Percentiles rank a stretch among this genome's conserved stretches.
Evolutionary conservation across 2,888 invertebrate genomes (phyloP).

Genomic region (Isoperla grammatica): DNA sequence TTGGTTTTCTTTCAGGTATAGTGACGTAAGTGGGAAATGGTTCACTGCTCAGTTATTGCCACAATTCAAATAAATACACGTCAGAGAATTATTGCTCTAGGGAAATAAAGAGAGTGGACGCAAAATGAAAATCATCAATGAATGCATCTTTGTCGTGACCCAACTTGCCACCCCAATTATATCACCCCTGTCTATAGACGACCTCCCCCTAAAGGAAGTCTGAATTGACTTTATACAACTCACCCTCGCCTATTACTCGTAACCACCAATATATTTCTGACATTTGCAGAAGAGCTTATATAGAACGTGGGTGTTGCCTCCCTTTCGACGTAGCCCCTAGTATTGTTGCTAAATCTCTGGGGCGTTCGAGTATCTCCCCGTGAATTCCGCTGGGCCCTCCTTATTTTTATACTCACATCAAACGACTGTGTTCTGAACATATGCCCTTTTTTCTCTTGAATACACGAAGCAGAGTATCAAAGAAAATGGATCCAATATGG

Average conservation of each 20-base stretch:
- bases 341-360: constrained; percentile 25
- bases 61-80: constrained; percentile 8
- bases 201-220: constrained; percentile 10
- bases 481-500: constrained; percentile 9
- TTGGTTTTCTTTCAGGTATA: too few species aligned
- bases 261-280: constrained; percentile 27
- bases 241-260: constrained; percentile 20
- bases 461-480: constrained; percentile 17
- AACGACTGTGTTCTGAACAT: constrained; percentile 11
- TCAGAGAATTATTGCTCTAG: constrained; percentile 8
- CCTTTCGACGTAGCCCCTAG: constrained; percentile 5
- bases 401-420: constrained; percentile 19
- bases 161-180: constrained; percentile 20
- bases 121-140: constrained; percentile 17
- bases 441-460: constrained; percentile 16
- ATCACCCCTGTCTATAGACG: constrained; percentile 15
- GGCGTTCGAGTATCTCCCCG: constrained; percentile 15
- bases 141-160: constrained; percentile 7
- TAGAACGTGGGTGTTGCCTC: constrained; percentile 15
- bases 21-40: too few species aligned
- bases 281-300: constrained; percentile 24
- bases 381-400: constrained; percentile 9
- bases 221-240: constrained; percentile 24
- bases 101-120: constrained; percentile 17
- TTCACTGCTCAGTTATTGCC: too few species aligned